Base-by-base conservation (phyloP, 1,140 invertebrate genomes). In the Laupala kohalensis region DNA sequence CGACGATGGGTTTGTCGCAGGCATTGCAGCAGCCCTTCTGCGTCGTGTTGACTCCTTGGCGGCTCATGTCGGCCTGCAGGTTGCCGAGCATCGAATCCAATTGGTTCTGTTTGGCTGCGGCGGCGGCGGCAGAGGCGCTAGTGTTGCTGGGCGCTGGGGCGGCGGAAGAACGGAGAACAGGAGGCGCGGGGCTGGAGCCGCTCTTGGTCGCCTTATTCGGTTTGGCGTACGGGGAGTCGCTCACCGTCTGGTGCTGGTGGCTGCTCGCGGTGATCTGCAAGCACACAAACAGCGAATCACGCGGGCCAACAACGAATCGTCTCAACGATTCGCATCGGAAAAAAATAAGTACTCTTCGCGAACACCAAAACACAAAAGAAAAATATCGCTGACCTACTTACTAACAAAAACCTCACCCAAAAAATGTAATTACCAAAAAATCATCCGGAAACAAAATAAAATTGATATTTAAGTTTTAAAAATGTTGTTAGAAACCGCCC, bases 21-120 rank as follows among this genome's bases (percentile, higher is more conserved):
- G 94, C 95, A 78, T 88, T 95, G 89, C 97, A 99, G 83, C 95
- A 96, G 76, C 97, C 97, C 84, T 98, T 99, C 78, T 98, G 94
- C 73, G 95, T 95, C 25, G 95, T 97, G 80, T 92, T 96, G 29
- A 98, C 92, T 82, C 97, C 97, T 87, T 98, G 96, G 79, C 93
- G 90, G 83, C 92, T 94, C 93, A 97, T 96, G 84, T 96, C 93
- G 79, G 92, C 92, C 79, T 95, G 92, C 75, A 97, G 86, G 75
- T 93, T 92, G 64, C 92, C 93, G 77, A 97, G 88, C 93, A 96
- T 96, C 85, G 90, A 92, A 86, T 97, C 94, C 80, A 96, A 87
- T 80, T 93, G 89, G 78, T 88, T 86, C 75, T 81, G 80, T 73
- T 80, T 80, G 64, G 76, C 72, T 71, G 53, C 29, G 23, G 67